Base-by-base conservation (phyloP, 2,797 vertebrate genomes). In the Hydrocynus forskahlii region DNA sequence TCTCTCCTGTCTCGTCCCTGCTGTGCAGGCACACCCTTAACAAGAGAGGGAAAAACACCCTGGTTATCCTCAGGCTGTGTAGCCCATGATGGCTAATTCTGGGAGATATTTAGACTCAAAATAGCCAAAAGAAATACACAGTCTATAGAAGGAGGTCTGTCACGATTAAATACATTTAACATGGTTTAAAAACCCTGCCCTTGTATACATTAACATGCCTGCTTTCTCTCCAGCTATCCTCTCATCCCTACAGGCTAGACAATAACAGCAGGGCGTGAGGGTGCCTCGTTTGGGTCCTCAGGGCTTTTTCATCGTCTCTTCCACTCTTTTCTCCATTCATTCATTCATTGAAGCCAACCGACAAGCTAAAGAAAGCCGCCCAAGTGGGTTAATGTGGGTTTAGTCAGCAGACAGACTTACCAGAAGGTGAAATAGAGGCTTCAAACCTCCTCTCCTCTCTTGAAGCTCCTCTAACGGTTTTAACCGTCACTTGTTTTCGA, bases 261-360 rank as follows among this genome's bases (percentile, higher is more conserved):
- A 77, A 83, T 74, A 79, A 59, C 17, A 66, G n/a, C 59, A 68
- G 80, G 80, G 81, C 76, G 80, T 60, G 66, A 76, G 67, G 52
- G 48, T 71, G 60, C 64, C 48, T 45, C 35, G 63, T 60, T 60
- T 67, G 9, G 40, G 40, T 43, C 17, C 64, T 25, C 4, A n/a
- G 2, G 14, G 19, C 9, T 71, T 45, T 66, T 23, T 63, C 4
- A 59, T 16, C 69, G 38, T 48, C 19, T 52, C 16, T 1, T 35
- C n/a, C 29, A 50, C 23, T 21, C 6, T 3, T 72, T 16, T 16
- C 1, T 62, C 12, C 21, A 25, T 14, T n/a, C 48, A 7, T 10
- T 40, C 9, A 29, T 25, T 14, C 35, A 35, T 35, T 35, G 50
- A 50, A 48, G 54, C n/a, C 40, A 38, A 55, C 25, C 2, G 25